Percentiles rank a stretch among this genome's conserved stretches.
phyloP scores from a whole-genome alignment of 2,113 vertebrate genomes.

The Syngnathoides biaculeatus region DNA sequence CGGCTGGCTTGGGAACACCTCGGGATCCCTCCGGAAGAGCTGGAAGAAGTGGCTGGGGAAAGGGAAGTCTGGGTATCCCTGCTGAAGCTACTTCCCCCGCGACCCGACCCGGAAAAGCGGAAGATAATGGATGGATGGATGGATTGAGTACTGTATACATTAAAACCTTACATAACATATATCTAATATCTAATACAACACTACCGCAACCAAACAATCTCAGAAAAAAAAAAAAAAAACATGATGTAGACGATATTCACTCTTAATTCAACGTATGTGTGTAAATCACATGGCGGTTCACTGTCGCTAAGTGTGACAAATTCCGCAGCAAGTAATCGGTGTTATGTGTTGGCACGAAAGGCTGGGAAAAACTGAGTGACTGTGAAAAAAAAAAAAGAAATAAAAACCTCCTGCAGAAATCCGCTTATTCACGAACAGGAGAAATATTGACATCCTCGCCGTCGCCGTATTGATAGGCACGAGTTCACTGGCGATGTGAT shows the following conservation, averaged over 20 bases:
- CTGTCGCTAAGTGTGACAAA: conserved; percentile 59
- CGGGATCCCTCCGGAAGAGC: too few species aligned
- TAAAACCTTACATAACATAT: too few species aligned
- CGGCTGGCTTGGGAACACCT: too few species aligned
- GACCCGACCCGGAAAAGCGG: too few species aligned
- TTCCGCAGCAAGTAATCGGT: conserved; percentile 56
- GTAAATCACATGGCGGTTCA: conserved; percentile 33
- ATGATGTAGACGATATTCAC: too few species aligned
- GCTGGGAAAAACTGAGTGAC: conserved; percentile 27
- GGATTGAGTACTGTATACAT: too few species aligned
- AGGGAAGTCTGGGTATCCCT: too few species aligned
- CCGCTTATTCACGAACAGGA: neutral
- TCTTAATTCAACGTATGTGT: conserved; percentile 33
- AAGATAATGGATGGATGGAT: too few species aligned
- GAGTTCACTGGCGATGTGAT: neutral
- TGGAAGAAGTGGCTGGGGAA: too few species aligned
- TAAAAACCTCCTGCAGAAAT: conserved; percentile 13
- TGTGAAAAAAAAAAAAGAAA: neutral
- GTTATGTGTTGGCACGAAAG: conserved; percentile 39
- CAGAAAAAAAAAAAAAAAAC: conserved; percentile 7
- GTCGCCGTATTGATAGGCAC: neutral
- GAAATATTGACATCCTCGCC: neutral
- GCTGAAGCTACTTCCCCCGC: too few species aligned
- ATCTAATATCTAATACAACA: neutral
- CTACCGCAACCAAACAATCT: neutral